phyloP scores from a whole-genome alignment of 2,888 invertebrate genomes.

The Eupelmus urozonus region DNA sequence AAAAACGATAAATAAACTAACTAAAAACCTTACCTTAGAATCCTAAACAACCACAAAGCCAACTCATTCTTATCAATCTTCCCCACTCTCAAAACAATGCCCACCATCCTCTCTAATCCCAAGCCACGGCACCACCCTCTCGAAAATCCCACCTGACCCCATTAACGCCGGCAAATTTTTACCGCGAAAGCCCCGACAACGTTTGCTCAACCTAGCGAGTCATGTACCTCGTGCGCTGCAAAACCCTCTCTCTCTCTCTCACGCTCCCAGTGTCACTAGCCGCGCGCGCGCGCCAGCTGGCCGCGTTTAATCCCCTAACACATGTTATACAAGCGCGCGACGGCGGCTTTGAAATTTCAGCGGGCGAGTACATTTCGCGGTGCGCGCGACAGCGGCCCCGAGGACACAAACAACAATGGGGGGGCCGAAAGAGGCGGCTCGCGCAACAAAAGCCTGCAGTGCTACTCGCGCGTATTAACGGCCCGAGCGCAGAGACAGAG shows the following conservation, averaged over 20 bases:
- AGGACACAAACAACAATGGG: neutral
- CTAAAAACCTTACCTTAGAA: too few relatives aligned
- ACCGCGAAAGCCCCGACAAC: neutral
- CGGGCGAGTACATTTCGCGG: neutral
- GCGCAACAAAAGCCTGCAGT: neutral
- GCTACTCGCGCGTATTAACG: neutral
- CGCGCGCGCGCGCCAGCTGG: neutral
- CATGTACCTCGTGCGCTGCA: too few relatives aligned
- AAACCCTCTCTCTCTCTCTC: too few relatives aligned
- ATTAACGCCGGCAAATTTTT: neutral
- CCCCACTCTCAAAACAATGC: too few relatives aligned
- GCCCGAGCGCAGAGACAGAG: neutral
- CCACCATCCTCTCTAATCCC: too few relatives aligned
- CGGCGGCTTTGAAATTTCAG: neutral
- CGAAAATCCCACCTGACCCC: too few relatives aligned
- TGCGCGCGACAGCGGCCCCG: slow-evolving; percentile 6
- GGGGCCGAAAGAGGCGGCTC: neutral
- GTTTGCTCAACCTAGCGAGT: too few relatives aligned
- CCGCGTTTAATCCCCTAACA: slow-evolving; percentile 42
- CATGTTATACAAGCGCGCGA: neutral
- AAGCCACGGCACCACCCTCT: too few relatives aligned
- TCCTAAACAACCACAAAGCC: too few relatives aligned
- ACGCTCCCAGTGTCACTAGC: neutral
- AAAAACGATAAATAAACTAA: too few relatives aligned
- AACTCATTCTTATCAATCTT: too few relatives aligned